Conservation (phyloP, 2,888 invertebrate species). For the Diarsia mendica region DNA sequence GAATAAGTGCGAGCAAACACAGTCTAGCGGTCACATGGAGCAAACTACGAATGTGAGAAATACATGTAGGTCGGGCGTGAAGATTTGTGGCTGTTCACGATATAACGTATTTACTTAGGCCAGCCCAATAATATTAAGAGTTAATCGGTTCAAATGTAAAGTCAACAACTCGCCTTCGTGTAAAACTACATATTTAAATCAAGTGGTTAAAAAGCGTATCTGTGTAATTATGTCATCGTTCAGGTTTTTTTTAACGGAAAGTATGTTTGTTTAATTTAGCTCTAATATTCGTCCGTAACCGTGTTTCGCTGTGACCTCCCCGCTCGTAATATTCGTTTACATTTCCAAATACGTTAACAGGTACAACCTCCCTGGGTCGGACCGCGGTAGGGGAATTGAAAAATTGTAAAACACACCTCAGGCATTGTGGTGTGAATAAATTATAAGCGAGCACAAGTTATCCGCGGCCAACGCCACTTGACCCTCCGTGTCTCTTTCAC, state of each 20-base stretch:
- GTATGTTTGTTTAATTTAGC: slow-evolving; percentile 57
- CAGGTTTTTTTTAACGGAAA: slow-evolving; percentile 33
- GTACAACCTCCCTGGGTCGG: slow-evolving; percentile 69
- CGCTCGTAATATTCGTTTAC: slow-evolving; percentile 67
- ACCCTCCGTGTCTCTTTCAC: slow-evolving; percentile 71
- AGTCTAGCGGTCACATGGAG: slow-evolving; percentile 47
- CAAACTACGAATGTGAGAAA: slow-evolving; percentile 40
- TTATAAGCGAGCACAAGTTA: slow-evolving; percentile 84
- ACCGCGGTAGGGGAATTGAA: slow-evolving; percentile 76
- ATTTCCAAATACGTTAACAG: slow-evolving; percentile 69
- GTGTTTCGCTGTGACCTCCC: slow-evolving; percentile 68
- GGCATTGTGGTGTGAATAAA: slow-evolving; percentile 87
- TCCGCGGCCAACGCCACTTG: slow-evolving; percentile 72
- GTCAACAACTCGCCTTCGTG: slow-evolving; percentile 27
- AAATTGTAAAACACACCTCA: slow-evolving; percentile 82
- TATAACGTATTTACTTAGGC: slow-evolving; percentile 46
- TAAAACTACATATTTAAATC: slow-evolving; percentile 9
- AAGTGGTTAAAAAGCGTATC: slow-evolving; percentile 18
- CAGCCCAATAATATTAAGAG: slow-evolving; percentile 32
- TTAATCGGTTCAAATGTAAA: slow-evolving; percentile 50
- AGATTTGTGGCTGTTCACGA: slow-evolving; percentile 31
- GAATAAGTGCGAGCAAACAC: slow-evolving; percentile 51
- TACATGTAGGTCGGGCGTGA: slow-evolving; percentile 40
- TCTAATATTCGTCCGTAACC: slow-evolving; percentile 67
- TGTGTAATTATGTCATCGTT: slow-evolving; percentile 52